These are phyloP conservation scores for Okapia johnstoni DNA, from an alignment of 2,113 vertebrate species.

Conservation along the genomic window DNA sequence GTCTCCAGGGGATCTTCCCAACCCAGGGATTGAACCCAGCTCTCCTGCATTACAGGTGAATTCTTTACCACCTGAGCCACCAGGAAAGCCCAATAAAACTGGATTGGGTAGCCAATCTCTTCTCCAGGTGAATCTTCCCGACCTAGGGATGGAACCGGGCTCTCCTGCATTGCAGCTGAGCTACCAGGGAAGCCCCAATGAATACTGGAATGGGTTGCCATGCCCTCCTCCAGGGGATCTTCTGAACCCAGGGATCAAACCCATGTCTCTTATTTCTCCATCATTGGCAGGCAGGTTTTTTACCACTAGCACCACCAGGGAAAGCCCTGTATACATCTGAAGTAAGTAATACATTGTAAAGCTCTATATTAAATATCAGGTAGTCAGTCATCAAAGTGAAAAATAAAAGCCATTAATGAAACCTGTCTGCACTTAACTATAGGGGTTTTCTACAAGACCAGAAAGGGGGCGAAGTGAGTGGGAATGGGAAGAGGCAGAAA, in stretches of 20 bases:
- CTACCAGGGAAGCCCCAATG: not conserved
- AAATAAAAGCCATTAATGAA: not conserved
- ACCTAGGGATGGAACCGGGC: not conserved
- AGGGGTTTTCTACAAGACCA: not conserved
- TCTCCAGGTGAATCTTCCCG: not conserved
- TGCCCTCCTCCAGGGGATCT: not conserved
- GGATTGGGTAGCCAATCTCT: not conserved
- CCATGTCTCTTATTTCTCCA: not conserved
- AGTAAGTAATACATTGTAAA: not conserved
- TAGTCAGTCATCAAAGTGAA: not conserved
- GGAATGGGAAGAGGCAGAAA: not conserved
- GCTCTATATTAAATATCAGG: not conserved
- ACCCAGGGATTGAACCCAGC: not conserved
- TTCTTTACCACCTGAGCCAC: not conserved
- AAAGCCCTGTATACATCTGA: not conserved
- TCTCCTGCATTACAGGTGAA: not conserved
- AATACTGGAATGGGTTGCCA: not conserved
- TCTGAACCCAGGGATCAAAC: not conserved
- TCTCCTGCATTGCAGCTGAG: not conserved
- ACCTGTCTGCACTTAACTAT: not conserved
- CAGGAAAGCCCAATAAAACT: not conserved
- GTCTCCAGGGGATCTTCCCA: not conserved
- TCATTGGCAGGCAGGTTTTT: not conserved
- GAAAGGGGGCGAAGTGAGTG: not conserved
- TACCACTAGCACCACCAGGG: not conserved